Evolutionary conservation across 2,888 invertebrate genomes (phyloP).

Genomic region (Callinectes sapidus): DNA sequence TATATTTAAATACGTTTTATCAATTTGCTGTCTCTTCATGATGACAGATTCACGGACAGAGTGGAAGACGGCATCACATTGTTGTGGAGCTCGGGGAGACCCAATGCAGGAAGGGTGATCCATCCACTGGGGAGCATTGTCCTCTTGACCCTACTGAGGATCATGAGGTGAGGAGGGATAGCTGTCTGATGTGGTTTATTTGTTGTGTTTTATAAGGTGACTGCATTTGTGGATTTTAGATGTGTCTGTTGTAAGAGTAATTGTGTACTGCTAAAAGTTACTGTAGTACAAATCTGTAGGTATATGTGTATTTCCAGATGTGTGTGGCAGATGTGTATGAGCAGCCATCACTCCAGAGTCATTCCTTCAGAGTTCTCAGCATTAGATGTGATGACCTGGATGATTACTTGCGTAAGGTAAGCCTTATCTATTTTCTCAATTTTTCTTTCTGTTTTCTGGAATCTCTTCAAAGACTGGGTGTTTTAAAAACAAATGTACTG

Average conservation of each 20-base stretch:
- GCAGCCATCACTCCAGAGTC: slow-evolving; percentile 39
- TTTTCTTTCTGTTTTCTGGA: neutral
- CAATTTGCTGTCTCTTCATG: slow-evolving; percentile 23
- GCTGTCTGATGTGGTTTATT: neutral
- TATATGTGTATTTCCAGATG: slow-evolving; percentile 34
- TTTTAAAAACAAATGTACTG: neutral
- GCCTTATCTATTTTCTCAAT: neutral
- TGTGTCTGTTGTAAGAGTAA: neutral
- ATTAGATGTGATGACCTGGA: slow-evolving; percentile 62
- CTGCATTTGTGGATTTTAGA: neutral
- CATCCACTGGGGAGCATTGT: slow-evolving; percentile 61
- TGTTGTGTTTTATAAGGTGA: neutral
- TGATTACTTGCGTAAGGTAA: slow-evolving; percentile 59
- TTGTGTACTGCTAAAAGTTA: neutral
- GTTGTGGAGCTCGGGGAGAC: slow-evolving; percentile 70
- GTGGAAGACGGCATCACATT: slow-evolving; percentile 50
- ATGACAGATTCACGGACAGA: slow-evolving; percentile 27
- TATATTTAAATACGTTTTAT: neutral
- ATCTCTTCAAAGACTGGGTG: neutral
- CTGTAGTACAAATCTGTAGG: neutral
- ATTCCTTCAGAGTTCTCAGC: slow-evolving; percentile 35
- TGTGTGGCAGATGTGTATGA: slow-evolving; percentile 57
- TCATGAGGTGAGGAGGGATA: slow-evolving; percentile 58
- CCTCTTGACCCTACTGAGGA: slow-evolving; percentile 68
- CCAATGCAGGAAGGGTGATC: slow-evolving; percentile 61